Conservation (phyloP, 2,888 invertebrate species). For the Rotaria sp. region DNA sequence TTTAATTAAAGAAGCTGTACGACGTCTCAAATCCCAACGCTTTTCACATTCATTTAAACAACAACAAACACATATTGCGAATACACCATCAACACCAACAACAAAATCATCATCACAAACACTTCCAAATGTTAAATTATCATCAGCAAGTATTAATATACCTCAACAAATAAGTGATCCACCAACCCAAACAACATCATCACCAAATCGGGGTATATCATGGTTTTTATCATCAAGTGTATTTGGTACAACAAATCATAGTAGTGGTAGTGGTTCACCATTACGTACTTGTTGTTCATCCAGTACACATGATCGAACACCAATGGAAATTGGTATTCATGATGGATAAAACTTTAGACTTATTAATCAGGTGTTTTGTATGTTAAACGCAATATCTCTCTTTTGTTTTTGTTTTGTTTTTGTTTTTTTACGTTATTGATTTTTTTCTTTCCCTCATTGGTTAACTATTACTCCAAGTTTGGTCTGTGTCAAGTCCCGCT, state of each 20-base stretch:
- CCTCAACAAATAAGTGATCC: conserved; percentile 21
- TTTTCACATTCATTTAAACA: conserved; percentile 8
- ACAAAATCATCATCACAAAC: neutral
- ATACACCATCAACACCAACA: neutral
- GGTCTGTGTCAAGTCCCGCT: neutral
- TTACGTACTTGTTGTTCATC: neutral
- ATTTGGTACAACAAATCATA: conserved; percentile 9
- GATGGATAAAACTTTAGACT: neutral
- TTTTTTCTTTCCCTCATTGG: neutral
- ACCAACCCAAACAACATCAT: conserved; percentile 28
- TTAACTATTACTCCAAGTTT: neutral
- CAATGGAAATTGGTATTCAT: conserved; percentile 7
- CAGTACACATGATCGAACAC: conserved; percentile 2
- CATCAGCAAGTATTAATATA: neutral
- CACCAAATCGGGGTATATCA: neutral
- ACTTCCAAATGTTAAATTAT: neutral
- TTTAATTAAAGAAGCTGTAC: conserved; percentile 27
- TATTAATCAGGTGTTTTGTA: neutral
- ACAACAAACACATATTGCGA: neutral
- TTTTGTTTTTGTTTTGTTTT: neutral
- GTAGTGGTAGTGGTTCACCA: conserved; percentile 7
- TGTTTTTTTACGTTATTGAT: neutral
- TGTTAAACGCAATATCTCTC: neutral
- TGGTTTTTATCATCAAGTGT: conserved; percentile 14
- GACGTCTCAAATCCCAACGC: neutral